Evolutionary conservation across 1,140 invertebrate species (phyloP).

Genomic region (Pseudomyrmex gracilis): DNA sequence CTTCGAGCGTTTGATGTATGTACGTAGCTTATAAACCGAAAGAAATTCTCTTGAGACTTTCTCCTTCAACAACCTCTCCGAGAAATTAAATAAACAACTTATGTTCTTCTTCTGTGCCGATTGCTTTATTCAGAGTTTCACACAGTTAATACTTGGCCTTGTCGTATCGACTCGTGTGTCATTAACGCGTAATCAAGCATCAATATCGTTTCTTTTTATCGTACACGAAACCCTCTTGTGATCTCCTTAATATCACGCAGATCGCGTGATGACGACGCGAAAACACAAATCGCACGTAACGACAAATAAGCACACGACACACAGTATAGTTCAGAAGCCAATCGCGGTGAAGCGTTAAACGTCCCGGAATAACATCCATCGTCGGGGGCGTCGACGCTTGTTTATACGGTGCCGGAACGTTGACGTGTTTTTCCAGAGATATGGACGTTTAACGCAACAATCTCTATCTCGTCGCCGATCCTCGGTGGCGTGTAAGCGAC

Average conservation of each 20-base stretch:
- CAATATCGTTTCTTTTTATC: too few species aligned
- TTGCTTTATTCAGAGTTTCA: not conserved
- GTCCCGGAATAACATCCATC: not conserved
- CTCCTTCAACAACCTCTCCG: too few species aligned
- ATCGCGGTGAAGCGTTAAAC: not conserved
- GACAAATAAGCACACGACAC: not conserved
- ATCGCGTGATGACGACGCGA: not conserved
- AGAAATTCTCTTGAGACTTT: not conserved
- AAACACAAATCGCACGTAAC: not conserved
- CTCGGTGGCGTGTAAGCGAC: too few species aligned
- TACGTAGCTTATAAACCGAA: not conserved
- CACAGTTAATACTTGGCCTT: too few species aligned
- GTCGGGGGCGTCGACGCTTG: not conserved
- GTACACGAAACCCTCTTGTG: too few species aligned
- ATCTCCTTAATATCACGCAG: not conserved
- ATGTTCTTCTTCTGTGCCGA: not conserved
- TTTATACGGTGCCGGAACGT: not conserved
- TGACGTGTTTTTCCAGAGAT: constrained; percentile 29
- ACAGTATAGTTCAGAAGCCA: not conserved
- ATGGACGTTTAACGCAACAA: not conserved
- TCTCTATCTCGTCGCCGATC: not conserved
- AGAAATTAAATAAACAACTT: not conserved
- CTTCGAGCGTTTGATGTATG: not conserved
- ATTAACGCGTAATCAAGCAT: constrained; percentile 4
- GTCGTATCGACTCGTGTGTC: not conserved